Evolutionary conservation across 2,888 invertebrate genomes (phyloP), one percentile per base, ranked within the genome.

Genomic region (Phania funesta): DNA sequence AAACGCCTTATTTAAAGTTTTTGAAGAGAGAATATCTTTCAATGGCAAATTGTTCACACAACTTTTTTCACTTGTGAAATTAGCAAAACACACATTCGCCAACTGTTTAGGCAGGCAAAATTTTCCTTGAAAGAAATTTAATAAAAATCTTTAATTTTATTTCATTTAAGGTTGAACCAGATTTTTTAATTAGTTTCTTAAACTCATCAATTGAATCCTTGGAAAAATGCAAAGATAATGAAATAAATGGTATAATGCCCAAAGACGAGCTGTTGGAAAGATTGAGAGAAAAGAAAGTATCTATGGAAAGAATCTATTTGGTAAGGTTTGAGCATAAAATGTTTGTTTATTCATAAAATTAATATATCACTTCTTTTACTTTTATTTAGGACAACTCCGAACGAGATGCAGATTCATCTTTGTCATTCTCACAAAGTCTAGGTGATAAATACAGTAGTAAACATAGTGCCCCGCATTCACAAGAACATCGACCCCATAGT

Each of bases 151-250:
- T 29, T n/a, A 8, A 20, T 26, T 9, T 41, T 32, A 26, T 22
- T n/a, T n/a, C n/a, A n/a, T n/a, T n/a, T n/a, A n/a, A 94, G 94
- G 94, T 94, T 75, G 93, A 94, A 84, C 94, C 95, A 16, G 94
- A 94, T 86, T 95, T 94, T 88, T 93, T 94, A 88, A 91, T 95
- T 52, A 93, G 93, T 83, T 96, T 95, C 88, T 88, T 96, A 38
- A 94, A 94, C 84, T 94, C 94, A 82, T 95, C 95, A 85, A 93
- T 96, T 85, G 85, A 93, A 92, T 87, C 93, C 87, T 86, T 91
- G 93, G 85, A 93, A 87, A 90, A 93, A 90, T 89, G 87, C 16
- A 87, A 88, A 80, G 90, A 91, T 18, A 86, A 84, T 1, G 91
- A 91, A 83, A 90, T 91, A 77, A 91, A 91, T 86, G 91, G 91